phyloP scores from a whole-genome alignment of 2,797 vertebrate genomes.

The Hybognathus amarus region DNA sequence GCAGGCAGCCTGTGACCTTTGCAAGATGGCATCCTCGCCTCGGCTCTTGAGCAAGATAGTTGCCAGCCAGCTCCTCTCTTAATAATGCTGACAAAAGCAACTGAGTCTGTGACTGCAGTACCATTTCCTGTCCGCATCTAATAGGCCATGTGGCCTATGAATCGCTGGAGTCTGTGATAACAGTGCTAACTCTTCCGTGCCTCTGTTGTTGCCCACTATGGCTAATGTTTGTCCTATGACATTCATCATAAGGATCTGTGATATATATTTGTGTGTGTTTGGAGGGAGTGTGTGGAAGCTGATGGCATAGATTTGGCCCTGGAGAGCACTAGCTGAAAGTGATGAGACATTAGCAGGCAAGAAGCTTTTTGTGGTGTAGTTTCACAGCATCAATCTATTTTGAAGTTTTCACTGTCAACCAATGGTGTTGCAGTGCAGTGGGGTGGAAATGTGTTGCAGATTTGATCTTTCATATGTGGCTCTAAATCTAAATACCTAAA shows the following conservation, averaged over 20 bases:
- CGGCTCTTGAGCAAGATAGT: constrained; percentile 56
- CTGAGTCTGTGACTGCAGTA: constrained; percentile 31
- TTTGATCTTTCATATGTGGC: not conserved
- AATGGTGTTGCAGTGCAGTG: not conserved
- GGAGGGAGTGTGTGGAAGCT: constrained; percentile 46
- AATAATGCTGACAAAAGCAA: constrained; percentile 62
- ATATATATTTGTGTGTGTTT: constrained; percentile 46
- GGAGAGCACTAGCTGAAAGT: constrained; percentile 39
- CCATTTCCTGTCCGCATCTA: constrained; percentile 57
- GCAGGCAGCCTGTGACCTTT: constrained; percentile 76
- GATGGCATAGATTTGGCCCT: constrained; percentile 47
- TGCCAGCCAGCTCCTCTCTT: constrained; percentile 54
- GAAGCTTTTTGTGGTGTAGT: constrained; percentile 47
- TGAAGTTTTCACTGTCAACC: constrained; percentile 19
- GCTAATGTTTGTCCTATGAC: constrained; percentile 68
- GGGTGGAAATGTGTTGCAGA: not conserved
- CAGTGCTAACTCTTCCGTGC: constrained; percentile 59
- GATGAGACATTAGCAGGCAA: constrained; percentile 41
- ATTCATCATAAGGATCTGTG: constrained; percentile 68
- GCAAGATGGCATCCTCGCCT: constrained; percentile 59
- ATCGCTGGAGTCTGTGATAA: constrained; percentile 37
- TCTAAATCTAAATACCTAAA: not conserved
- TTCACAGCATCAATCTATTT: constrained; percentile 36
- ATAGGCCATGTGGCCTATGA: constrained; percentile 45
- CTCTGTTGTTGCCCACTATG: constrained; percentile 62